Evolutionary conservation across 1,140 invertebrate genomes (phyloP).

Genomic region (Eueides isabella): DNA sequence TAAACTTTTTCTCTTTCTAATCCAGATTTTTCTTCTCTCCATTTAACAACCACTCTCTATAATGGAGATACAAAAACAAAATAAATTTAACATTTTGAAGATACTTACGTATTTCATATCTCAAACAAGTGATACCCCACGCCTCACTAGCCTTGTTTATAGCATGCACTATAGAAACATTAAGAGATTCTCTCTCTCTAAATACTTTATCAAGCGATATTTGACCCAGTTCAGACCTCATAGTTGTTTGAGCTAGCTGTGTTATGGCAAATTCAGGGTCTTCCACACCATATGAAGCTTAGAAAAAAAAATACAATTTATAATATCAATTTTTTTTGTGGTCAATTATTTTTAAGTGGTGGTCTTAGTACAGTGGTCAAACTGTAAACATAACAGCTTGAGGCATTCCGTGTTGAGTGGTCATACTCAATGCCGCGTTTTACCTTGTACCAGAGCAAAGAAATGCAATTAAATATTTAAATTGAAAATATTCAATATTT

Average conservation of each 20-base stretch:
- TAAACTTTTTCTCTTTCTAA: too few species aligned
- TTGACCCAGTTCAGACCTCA: slow-evolving; percentile 99
- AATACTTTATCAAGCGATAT: slow-evolving; percentile 99
- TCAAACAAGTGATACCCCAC: slow-evolving; percentile 98
- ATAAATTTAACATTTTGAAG: neutral
- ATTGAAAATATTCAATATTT: too few species aligned
- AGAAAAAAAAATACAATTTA: slow-evolving; percentile 22
- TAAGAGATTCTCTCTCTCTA: slow-evolving; percentile 96
- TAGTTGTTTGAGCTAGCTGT: slow-evolving; percentile 99
- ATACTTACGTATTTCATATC: slow-evolving; percentile 98
- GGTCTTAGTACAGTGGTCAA: too few species aligned
- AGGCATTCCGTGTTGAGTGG: too few species aligned
- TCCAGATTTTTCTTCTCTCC: neutral
- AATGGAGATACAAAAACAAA: too few species aligned
- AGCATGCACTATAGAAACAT: slow-evolving; percentile 97
- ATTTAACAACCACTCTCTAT: too few species aligned
- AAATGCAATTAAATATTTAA: too few species aligned
- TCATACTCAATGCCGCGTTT: too few species aligned
- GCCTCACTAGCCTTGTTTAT: slow-evolving; percentile 99
- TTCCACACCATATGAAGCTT: slow-evolving; percentile 98
- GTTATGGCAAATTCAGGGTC: slow-evolving; percentile 99
- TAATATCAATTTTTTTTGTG: too few species aligned
- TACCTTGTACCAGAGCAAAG: too few species aligned
- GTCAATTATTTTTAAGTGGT: too few species aligned
- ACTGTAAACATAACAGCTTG: too few species aligned